Evolutionary conservation across 2,888 invertebrate species (phyloP).

Genomic region (Drosophila bunnanda): DNA sequence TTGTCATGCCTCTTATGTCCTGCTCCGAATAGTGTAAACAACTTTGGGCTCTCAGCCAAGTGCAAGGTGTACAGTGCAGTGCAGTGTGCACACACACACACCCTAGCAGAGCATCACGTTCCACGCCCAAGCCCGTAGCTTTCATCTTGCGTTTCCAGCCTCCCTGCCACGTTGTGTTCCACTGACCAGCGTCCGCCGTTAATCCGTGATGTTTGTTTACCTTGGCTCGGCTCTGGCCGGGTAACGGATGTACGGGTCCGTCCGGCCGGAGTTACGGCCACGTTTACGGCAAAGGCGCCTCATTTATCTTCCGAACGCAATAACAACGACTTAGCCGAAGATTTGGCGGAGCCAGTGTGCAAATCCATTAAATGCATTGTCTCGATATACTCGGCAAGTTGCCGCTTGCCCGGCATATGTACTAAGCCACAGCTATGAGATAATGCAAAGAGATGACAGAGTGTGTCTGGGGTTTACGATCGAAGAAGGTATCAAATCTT

Average conservation of each 20-base stretch:
- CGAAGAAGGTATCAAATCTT: not conserved
- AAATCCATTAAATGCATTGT: constrained; percentile 72
- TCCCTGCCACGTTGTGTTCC: constrained; percentile 39
- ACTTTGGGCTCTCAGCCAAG: constrained; percentile 80
- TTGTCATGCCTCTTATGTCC: constrained; percentile 82
- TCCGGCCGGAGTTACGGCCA: constrained; percentile 6
- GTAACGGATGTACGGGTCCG: constrained; percentile 41
- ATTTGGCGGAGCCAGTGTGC: constrained; percentile 66
- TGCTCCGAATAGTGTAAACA: constrained; percentile 81
- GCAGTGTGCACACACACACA: constrained; percentile 28
- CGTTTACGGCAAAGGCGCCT: constrained; percentile 46
- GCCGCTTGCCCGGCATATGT: constrained; percentile 1
- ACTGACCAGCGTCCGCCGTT: constrained; percentile 75
- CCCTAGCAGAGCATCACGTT: constrained; percentile 47
- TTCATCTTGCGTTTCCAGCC: constrained; percentile 19
- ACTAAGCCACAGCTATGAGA: constrained; percentile 3
- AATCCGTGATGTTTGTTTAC: constrained; percentile 82
- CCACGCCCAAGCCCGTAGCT: constrained; percentile 25
- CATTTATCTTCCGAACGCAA: constrained; percentile 81
- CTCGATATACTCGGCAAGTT: constrained; percentile 28
- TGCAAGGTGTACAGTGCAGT: constrained; percentile 68
- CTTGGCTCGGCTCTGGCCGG: constrained; percentile 56
- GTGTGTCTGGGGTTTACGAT: not conserved
- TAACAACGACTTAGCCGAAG: constrained; percentile 80
- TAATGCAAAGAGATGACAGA: constrained; percentile 4